Evolutionary conservation across 2,113 vertebrate species (phyloP).

Genomic region (Myiozetetes cayanensis): DNA sequence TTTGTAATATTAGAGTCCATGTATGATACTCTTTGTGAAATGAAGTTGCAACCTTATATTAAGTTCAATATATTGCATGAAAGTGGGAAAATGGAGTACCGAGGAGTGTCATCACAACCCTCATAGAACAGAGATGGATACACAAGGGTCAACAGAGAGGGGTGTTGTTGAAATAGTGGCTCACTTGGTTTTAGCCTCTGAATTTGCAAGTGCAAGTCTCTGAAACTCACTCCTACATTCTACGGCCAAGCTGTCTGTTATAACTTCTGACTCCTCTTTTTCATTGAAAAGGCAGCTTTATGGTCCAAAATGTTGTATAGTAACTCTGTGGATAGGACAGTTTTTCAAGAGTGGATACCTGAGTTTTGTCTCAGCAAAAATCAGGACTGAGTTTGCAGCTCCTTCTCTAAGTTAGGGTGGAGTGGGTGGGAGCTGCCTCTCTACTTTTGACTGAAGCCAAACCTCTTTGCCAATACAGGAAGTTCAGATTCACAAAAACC

Average conservation of each 20-base stretch:
- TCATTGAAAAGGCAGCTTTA: background rate
- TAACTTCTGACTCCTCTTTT: background rate
- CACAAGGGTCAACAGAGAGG: background rate
- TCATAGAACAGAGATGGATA: background rate
- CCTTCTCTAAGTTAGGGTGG: background rate
- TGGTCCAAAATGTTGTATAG: background rate
- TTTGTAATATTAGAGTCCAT: background rate
- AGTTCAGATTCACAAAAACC: background rate
- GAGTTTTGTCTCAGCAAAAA: background rate
- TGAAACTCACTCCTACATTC: background rate
- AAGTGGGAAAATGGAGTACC: fast-evolving
- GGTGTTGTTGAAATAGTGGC: background rate
- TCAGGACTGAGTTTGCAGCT: background rate
- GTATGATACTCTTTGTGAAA: background rate
- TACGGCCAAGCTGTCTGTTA: background rate
- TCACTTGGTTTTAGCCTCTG: background rate
- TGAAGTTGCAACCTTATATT: background rate
- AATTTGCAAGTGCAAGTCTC: background rate
- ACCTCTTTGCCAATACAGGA: background rate
- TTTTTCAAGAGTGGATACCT: background rate
- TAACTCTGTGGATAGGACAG: background rate
- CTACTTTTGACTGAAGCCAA: background rate
- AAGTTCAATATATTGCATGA: background rate
- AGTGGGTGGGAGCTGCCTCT: background rate
- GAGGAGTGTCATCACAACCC: background rate